Base-by-base conservation (phyloP, 2,888 invertebrate genomes). In the Idaea dimidiata region DNA sequence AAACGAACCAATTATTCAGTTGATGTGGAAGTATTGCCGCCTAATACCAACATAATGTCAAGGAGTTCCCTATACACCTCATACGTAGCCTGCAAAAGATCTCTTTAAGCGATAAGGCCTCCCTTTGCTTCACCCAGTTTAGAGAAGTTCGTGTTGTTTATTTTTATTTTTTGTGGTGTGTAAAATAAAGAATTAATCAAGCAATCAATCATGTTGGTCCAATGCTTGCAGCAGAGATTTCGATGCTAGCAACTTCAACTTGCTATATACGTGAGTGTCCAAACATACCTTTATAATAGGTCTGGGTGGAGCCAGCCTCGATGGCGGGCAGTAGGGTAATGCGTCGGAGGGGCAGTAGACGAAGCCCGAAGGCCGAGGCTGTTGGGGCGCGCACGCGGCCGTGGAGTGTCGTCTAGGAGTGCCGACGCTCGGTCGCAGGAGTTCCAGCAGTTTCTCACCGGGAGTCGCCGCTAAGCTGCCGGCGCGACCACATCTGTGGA, bases 321-420 rank as follows among this genome's bases (percentile, higher is more conserved):
- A 89, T 0, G 93, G 93, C 16, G 93, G 93, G 72, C 93, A 93
- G 75, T 93, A 93, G 0, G 93, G 93, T 72, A 93, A 79, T 17
- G 93, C 93, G 72, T 93, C 93, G 0, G 92, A 92, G 1, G 93
- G 93, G 71, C 93, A 93, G 80, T 93, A 93, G 31, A 91, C 89
- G 74, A 93, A 91, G 72, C 89, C 89, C 4, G 86, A 72, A 6
- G 85, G 82, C 1, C 86, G 77, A 65, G 74, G 80, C 1, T 76
- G 81, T 62, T 79, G 82, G 58, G 87, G 88, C 57, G 84, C 89
- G 73, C 86, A 85, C 54, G 86, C 88, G 1, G 90, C 89, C 0
- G 91, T 87, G 54, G 89, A 89, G 77, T 91, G 91, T 8, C 93
- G 86, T 59, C 93, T 88, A n/a, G 89, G 91, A 0, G 89, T 84